Percentiles rank a stretch among this genome's conserved stretches.
Conservation (phyloP, 23 tunicate species). For the Ascidia mentula region DNA sequence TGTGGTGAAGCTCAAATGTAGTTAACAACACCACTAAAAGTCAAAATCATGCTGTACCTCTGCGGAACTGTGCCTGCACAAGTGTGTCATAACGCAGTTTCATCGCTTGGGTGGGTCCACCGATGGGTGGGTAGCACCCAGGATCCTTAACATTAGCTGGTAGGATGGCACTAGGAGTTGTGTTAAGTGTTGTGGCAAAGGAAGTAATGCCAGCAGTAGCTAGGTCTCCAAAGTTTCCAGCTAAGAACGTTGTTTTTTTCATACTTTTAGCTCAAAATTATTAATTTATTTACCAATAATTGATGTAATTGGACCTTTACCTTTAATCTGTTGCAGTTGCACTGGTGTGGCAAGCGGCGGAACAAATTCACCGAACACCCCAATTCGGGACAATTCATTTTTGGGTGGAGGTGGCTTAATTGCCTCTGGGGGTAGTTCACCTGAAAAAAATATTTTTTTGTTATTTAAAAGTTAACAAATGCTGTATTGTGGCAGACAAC, state of each 20-base stretch:
- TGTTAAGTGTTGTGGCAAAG: conserved; percentile 25
- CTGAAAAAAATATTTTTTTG: conserved; percentile 17
- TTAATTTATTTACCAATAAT: too few species aligned
- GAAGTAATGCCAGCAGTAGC: conserved; percentile 32
- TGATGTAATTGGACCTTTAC: too few species aligned
- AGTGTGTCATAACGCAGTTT: conserved; percentile 46
- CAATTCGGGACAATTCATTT: conserved; percentile 59
- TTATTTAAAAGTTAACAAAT: not conserved
- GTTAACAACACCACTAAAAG: not conserved
- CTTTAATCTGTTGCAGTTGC: conserved; percentile 41
- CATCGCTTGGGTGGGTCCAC: conserved; percentile 61
- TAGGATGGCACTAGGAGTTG: conserved; percentile 35
- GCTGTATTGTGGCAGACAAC: not conserved
- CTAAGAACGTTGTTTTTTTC: not conserved
- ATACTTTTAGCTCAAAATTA: too few species aligned
- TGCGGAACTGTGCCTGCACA: conserved; percentile 44
- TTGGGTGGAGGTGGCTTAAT: conserved; percentile 83
- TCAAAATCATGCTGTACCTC: conserved; percentile 15
- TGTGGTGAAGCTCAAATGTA: not conserved
- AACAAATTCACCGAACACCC: conserved; percentile 53
- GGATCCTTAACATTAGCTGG: conserved; percentile 42
- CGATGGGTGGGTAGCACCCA: conserved; percentile 87
- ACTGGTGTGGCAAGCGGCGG: conserved; percentile 31
- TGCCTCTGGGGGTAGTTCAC: conserved; percentile 94
- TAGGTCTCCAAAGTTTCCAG: conserved; percentile 27